Conservation (phyloP, 2,888 invertebrate genomes). For the Leucophenga montana region DNA sequence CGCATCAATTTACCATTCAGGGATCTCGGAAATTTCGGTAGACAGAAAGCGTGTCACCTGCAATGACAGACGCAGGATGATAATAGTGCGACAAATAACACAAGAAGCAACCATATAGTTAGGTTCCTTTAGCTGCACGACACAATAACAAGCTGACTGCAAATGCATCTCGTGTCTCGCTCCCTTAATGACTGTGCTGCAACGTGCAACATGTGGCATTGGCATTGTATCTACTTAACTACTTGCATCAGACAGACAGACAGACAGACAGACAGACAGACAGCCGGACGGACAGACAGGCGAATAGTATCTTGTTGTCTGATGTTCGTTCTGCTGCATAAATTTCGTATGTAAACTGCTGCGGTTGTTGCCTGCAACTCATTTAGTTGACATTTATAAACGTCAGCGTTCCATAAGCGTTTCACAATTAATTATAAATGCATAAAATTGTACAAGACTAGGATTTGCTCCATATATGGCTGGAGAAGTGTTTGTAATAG, state of each 20-base stretch:
- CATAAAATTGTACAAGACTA: slow-evolving; percentile 11
- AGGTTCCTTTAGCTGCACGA: too few species aligned
- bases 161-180: slow-evolving; percentile 52
- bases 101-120: too few species aligned
- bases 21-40: slow-evolving; percentile 10
- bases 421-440: slow-evolving; percentile 60
- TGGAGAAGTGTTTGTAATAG: neutral
- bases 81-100: neutral
- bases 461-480: slow-evolving; percentile 22
- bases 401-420: slow-evolving; percentile 63
- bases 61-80: neutral
- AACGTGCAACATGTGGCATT: slow-evolving; percentile 62
- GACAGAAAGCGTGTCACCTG: slow-evolving; percentile 16
- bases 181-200: slow-evolving; percentile 49
- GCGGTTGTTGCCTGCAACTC: slow-evolving; percentile 58
- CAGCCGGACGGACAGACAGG: too few species aligned
- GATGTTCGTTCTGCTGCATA: slow-evolving; percentile 53
- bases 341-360: neutral
- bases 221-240: slow-evolving; percentile 42
- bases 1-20: slow-evolving; percentile 54
- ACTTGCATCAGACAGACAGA: neutral
- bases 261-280: too few species aligned
- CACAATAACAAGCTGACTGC: slow-evolving; percentile 6
- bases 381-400: slow-evolving; percentile 67
- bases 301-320: slow-evolving; percentile 40